phyloP scores from a whole-genome alignment of 2,888 invertebrate genomes.

The Liopterus haemorrhoidalis region DNA sequence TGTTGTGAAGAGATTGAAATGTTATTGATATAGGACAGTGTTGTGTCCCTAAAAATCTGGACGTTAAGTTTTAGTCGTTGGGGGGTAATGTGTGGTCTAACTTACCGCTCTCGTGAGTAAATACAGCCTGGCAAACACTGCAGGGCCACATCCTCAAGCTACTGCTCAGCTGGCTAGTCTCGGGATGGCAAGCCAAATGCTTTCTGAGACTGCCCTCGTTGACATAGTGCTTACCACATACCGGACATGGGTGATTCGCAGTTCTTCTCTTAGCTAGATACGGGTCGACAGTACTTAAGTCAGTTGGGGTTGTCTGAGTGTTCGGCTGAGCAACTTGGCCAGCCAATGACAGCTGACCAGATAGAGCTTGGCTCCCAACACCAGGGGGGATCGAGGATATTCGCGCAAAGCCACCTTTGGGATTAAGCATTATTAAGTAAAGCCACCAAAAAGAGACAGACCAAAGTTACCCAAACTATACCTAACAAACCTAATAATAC shows the following conservation, averaged over 20 bases:
- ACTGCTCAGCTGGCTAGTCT: constrained; percentile 78
- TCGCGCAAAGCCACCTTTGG: constrained; percentile 5
- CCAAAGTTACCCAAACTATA: constrained; percentile 18
- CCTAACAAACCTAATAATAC: no score
- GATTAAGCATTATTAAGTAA: constrained; percentile 2
- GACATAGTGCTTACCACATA: constrained; percentile 92
- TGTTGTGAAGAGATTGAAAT: no score
- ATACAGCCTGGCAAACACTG: constrained; percentile 90
- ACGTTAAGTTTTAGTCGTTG: neutral
- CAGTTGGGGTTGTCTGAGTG: no score
- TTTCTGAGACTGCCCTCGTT: constrained; percentile 89
- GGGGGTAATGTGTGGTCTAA: constrained; percentile 25
- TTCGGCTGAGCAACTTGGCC: constrained; percentile 54
- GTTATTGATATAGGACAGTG: no score
- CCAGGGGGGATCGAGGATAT: constrained; percentile 12
- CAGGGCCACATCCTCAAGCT: constrained; percentile 94
- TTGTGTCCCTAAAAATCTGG: no score
- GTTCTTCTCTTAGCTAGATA: constrained; percentile 90
- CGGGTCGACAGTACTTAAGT: constrained; percentile 66
- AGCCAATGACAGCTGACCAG: constrained; percentile 39
- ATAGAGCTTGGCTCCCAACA: constrained; percentile 39
- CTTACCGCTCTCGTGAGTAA: constrained; percentile 90
- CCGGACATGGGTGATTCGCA: constrained; percentile 91
- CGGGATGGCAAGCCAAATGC: constrained; percentile 89
- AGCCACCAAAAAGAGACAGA: constrained; percentile 22